Base-by-base conservation (phyloP, 2,888 invertebrate species). In the Palloptera scutellata region DNA sequence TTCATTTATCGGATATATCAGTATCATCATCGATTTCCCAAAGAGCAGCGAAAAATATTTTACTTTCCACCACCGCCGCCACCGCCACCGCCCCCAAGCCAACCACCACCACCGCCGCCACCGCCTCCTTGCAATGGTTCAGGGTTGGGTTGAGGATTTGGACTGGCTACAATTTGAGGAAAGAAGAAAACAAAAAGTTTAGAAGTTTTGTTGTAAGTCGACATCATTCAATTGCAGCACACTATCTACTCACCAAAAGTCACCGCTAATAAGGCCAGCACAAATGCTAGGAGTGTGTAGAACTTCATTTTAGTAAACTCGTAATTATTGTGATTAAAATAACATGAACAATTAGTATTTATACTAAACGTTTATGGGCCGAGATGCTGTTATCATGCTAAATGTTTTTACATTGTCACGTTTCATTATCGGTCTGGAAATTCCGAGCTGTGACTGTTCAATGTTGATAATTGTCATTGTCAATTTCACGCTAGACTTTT, bases 241-340 rank as follows among this genome's bases (percentile, higher is more conserved):
- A 12, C 19, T 51, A 40, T 0, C 13, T 43, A 69, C 68, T 70
- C 59, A 73, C 73, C 67, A 19, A 59, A 43, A 40, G 70, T 60
- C 68, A 72, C 51, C 17, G 70, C 69, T 19, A 70, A 19, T 43
- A 71, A 13, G 19, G 68, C 70, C 63, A 72, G 53, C 9, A 69
- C 68, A 20, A 73, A 70, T 43, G 64, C 64, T 40, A 72, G 19
- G 15, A 70, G 64, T 53, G 67, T 65, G 57, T 55, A 70, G 67
- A 70, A 65, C 63, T 70, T 73, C 71, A 73, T 73, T n/a, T 17
- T 66, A 6, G 13, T 48, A 57, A 64, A 57, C 41, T n/a, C 41
- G 40, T 40, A 19, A 57, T 48, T 64, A 57, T 48, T 40, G 57
- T 64, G 64, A 55, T 30, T 45, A 30, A 48, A 45, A 19, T 19